Evolutionary conservation across 2,113 vertebrate species (phyloP).

Genomic region (Nannospalax galili): DNA sequence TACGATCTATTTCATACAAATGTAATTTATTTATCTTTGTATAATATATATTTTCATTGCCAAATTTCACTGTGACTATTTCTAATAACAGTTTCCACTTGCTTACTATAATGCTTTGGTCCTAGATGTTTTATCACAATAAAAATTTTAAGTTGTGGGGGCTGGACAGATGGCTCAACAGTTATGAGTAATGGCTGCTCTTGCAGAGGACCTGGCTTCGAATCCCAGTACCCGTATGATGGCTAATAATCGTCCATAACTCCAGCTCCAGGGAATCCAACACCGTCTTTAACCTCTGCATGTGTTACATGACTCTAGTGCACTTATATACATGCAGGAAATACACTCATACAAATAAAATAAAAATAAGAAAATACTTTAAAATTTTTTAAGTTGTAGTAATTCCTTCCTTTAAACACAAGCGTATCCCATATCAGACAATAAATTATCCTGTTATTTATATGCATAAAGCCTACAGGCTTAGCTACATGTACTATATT

Average conservation of each 20-base stretch:
- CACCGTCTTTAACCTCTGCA: too few species aligned
- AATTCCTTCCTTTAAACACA: neutral
- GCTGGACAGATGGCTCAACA: too few species aligned
- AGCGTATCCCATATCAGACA: neutral
- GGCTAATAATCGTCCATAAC: too few species aligned
- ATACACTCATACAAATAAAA: too few species aligned
- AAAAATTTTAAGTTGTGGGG: neutral
- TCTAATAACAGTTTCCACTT: neutral
- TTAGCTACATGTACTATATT: neutral
- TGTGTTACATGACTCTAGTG: too few species aligned
- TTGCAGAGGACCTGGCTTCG: too few species aligned
- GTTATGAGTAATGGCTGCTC: too few species aligned
- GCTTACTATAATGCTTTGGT: neutral
- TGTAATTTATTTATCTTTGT: neutral
- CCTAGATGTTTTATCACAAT: neutral
- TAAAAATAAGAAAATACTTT: too few species aligned
- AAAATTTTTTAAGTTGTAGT: neutral
- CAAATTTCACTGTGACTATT: neutral
- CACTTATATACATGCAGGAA: too few species aligned
- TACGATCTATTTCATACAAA: neutral
- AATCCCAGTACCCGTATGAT: too few species aligned
- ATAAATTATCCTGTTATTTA: neutral
- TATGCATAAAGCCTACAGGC: accelerated
- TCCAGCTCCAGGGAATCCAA: too few species aligned
- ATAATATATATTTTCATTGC: neutral